Base-by-base conservation (phyloP, 23 tunicate species). In the Ascidia mentula region DNA sequence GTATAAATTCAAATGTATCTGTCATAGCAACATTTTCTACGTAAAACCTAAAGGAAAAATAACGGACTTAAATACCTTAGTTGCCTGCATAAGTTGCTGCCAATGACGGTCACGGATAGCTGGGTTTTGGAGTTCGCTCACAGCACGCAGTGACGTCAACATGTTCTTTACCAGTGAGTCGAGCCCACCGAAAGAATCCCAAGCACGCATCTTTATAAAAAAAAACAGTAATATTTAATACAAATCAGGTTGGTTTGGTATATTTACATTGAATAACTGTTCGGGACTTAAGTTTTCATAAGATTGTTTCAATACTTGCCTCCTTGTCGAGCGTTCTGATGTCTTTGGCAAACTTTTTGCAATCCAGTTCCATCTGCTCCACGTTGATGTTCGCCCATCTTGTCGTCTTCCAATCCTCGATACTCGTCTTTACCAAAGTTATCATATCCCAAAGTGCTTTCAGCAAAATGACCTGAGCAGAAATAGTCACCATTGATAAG, bases 1-100 rank as follows among this genome's bases (percentile, higher is more conserved):
- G n/a, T n/a, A n/a, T n/a, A n/a, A n/a, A n/a, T n/a, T n/a, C n/a
- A n/a, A n/a, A n/a, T n/a, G n/a, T n/a, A n/a, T n/a, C n/a, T n/a
- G n/a, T n/a, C n/a, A n/a, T n/a, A n/a, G n/a, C n/a, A n/a, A n/a
- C n/a, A n/a, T n/a, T n/a, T n/a, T n/a, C n/a, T n/a, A n/a, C n/a
- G n/a, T n/a, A n/a, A n/a, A n/a, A n/a, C n/a, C n/a, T n/a, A n/a
- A 42, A 42, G 15, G 15, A 15, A 42, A 42, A 42, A 42, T 69
- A 69, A 69, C 13, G 17, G 39, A 18, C 18, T 45, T 17, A 15
- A 18, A 15, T 40, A 93, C 98, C 87, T 93, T 72, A 0, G 98
- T 93, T 0, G 98, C 98, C 69, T 93, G 98, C 98, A 93, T 93
- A n/a, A 93, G 89, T 60, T 93, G 93, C 40, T 93, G 98, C 98